Conservation (phyloP, 2,113 vertebrate genomes). For the Nerophis lumbriciformis region DNA sequence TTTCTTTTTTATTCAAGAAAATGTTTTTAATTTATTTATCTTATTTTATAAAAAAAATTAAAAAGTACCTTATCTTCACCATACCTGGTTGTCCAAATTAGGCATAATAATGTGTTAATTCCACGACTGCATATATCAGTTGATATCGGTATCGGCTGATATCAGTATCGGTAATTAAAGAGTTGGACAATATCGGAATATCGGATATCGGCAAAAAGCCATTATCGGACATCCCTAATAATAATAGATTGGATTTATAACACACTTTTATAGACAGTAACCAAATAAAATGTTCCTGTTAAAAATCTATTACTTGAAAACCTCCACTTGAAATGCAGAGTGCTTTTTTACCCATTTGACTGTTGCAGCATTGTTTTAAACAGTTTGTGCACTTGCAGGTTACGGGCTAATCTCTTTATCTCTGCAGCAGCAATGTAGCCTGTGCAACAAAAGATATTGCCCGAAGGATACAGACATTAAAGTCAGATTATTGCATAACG, state of each 20-base stretch:
- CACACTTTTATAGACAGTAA: neutral
- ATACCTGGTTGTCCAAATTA: no score
- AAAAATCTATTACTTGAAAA: slow-evolving; percentile 18
- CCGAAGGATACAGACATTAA: slow-evolving; percentile 54
- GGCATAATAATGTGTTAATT: no score
- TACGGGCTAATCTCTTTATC: slow-evolving; percentile 56
- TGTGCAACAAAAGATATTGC: slow-evolving; percentile 34
- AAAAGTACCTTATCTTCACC: no score
- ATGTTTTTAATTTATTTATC: no score
- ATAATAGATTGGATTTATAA: neutral
- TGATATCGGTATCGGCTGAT: no score
- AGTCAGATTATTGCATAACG: slow-evolving; percentile 65
- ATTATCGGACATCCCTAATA: no score
- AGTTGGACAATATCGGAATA: no score
- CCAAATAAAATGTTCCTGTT: neutral
- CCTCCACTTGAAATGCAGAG: slow-evolving; percentile 3
- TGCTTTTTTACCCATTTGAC: neutral
- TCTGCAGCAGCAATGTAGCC: slow-evolving; percentile 38
- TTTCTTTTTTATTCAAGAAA: no score
- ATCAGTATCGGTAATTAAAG: no score
- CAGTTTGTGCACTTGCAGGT: slow-evolving; percentile 40
- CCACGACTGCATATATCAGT: no score
- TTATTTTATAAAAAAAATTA: no score
- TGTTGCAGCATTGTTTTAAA: slow-evolving; percentile 13
- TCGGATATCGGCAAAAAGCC: no score